These are phyloP conservation scores for Myrmophylax atrothorax DNA, from an alignment of 2,113 vertebrate species.

Conservation along the genomic window DNA sequence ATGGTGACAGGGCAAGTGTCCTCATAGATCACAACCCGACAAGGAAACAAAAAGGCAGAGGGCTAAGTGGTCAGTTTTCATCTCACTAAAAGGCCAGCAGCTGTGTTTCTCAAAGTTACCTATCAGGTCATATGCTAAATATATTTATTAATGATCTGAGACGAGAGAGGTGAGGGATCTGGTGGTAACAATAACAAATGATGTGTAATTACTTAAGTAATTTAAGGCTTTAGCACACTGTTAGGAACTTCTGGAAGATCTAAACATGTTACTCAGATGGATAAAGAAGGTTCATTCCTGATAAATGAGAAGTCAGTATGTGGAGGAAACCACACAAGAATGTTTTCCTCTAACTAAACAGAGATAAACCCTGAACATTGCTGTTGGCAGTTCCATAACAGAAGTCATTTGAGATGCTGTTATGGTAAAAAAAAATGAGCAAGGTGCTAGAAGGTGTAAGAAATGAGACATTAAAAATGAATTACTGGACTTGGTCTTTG, in stretches of 20 bases:
- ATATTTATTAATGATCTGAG: conserved; percentile 20
- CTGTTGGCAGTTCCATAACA: conserved; percentile 28
- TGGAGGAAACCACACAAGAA: background rate
- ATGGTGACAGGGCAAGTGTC: conserved; percentile 47
- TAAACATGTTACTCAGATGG: background rate
- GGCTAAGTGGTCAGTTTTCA: conserved; percentile 40
- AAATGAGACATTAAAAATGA: conserved; percentile 51
- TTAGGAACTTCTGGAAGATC: conserved; percentile 1
- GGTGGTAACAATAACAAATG: conserved; percentile 29
- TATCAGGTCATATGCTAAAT: conserved; percentile 17
- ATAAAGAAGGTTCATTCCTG: background rate
- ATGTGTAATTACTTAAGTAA: conserved; percentile 29
- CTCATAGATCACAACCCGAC: conserved; percentile 34
- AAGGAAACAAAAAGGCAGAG: conserved; percentile 45
- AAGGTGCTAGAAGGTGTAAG: conserved; percentile 43
- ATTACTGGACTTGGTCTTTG: conserved; percentile 22
- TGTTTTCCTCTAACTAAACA: background rate
- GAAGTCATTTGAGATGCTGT: background rate
- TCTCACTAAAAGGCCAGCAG: conserved; percentile 43
- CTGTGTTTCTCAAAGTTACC: conserved; percentile 14
- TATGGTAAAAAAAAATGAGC: background rate
- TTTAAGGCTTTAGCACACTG: background rate
- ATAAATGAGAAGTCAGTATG: background rate
- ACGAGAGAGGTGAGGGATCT: conserved; percentile 6
- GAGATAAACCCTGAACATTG: background rate